A percentile compares a stretch with the other conserved stretches of the same genome.
phyloP scores from a whole-genome alignment of 2,113 vertebrate species.

The Corapipo altera region DNA sequence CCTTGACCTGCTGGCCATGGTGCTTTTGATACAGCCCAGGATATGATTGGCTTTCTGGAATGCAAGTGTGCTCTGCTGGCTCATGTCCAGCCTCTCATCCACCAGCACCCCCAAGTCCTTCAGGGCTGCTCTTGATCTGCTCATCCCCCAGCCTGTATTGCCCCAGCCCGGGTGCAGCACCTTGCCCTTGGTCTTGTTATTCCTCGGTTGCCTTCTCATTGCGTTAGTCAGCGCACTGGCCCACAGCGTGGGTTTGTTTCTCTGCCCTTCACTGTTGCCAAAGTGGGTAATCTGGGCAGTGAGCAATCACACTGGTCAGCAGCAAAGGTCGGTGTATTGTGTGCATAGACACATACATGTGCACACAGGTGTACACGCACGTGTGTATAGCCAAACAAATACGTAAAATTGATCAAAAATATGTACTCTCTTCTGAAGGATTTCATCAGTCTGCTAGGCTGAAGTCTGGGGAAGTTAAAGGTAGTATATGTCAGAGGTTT shows the following conservation, averaged over 20 bases:
- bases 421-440: background rate
- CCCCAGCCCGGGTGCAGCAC: background rate
- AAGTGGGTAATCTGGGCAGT: background rate
- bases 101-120: background rate
- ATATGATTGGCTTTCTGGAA: background rate
- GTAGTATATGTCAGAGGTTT: background rate
- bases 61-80: background rate
- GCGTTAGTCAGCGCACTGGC: rapidly evolving
- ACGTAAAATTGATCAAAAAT: background rate
- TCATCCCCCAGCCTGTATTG: background rate
- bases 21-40: background rate
- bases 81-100: background rate
- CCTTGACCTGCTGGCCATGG: rapidly evolving
- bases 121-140: rapidly evolving
- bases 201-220: rapidly evolving
- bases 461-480: background rate
- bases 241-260: background rate
- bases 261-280: rapidly evolving
- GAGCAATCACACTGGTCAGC: background rate
- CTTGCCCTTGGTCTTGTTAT: background rate
- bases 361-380: background rate
- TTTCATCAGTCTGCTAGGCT: background rate
- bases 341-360: background rate
- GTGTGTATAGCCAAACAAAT: background rate
- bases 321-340: background rate